Conservation (phyloP, 2,888 invertebrate genomes). For the Toxonevra muliebris region DNA sequence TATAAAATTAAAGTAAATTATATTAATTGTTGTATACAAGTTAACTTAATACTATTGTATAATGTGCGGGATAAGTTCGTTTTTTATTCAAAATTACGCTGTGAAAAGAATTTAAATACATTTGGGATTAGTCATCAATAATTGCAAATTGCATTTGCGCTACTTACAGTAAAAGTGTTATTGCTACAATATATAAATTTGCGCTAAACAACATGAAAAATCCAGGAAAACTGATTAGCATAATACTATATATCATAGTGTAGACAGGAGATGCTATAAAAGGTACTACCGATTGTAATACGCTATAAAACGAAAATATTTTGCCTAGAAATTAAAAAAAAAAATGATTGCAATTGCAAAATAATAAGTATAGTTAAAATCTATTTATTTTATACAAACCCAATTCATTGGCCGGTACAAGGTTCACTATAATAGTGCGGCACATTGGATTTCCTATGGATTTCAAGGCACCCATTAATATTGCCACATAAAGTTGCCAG, state of each 20-base stretch:
- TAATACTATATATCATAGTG: constrained; percentile 71
- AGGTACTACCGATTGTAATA: constrained; percentile 71
- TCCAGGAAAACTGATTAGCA: constrained; percentile 69
- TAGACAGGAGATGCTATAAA: constrained; percentile 72
- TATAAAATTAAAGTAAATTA: too few species aligned
- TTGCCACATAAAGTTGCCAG: constrained; percentile 59
- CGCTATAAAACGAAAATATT: constrained; percentile 73
- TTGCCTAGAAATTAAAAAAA: constrained; percentile 65
- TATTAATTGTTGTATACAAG: too few species aligned
- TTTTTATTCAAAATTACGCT: constrained; percentile 50
- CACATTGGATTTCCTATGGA: constrained; percentile 59
- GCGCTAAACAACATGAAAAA: constrained; percentile 70
- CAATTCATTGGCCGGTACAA: constrained; percentile 55
- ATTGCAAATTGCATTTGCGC: neutral
- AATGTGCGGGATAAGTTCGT: constrained; percentile 39
- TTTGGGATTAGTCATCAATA: neutral
- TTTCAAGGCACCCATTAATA: constrained; percentile 51
- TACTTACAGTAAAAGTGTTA: constrained; percentile 51
- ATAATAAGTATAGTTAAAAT: neutral
- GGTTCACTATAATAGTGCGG: constrained; percentile 55
- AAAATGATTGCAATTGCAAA: neutral
- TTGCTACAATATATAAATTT: constrained; percentile 47
- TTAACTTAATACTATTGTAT: constrained; percentile 20
- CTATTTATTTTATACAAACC: constrained; percentile 51
- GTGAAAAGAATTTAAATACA: constrained; percentile 7